phyloP scores from a whole-genome alignment of 1,140 invertebrate genomes.

The Adelges cooleyi region DNA sequence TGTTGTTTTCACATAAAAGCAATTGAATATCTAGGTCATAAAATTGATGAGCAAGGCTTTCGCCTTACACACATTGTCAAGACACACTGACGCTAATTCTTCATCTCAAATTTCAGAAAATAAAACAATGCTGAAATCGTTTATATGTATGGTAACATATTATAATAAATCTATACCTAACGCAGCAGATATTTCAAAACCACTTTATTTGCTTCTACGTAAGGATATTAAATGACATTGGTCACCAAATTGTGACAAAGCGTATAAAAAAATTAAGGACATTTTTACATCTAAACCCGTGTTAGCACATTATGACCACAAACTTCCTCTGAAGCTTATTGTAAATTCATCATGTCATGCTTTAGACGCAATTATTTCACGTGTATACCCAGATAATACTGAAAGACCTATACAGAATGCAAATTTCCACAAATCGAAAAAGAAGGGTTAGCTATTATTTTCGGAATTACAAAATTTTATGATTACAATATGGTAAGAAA shows the following conservation, averaged over 20 bases:
- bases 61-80: slow-evolving; percentile 34
- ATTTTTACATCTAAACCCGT: slow-evolving; percentile 7
- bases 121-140: slow-evolving; percentile 36
- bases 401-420: slow-evolving; percentile 31
- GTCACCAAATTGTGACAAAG: slow-evolving; percentile 23
- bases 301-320: slow-evolving; percentile 31
- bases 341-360: slow-evolving; percentile 31
- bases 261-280: slow-evolving; percentile 27
- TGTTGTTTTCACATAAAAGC: not conserved
- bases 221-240: slow-evolving; percentile 31
- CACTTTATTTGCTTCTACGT: slow-evolving; percentile 33
- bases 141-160: slow-evolving; percentile 37
- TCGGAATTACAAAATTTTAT: slow-evolving; percentile 39
- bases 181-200: slow-evolving; percentile 31
- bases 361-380: slow-evolving; percentile 28
- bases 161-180: slow-evolving; percentile 37
- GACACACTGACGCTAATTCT: slow-evolving; percentile 38
- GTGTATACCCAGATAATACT: not conserved
- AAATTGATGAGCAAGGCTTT: slow-evolving; percentile 36
- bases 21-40: slow-evolving; percentile 36
- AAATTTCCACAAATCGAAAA: slow-evolving; percentile 37
- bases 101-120: slow-evolving; percentile 35
- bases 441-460: slow-evolving; percentile 45
- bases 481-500: slow-evolving; percentile 40
- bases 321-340: slow-evolving; percentile 29